A percentile compares a stretch with the other conserved stretches of the same genome.
Conservation (phyloP, 2,113 vertebrate genomes). For the Nothoprocta pentlandii region DNA sequence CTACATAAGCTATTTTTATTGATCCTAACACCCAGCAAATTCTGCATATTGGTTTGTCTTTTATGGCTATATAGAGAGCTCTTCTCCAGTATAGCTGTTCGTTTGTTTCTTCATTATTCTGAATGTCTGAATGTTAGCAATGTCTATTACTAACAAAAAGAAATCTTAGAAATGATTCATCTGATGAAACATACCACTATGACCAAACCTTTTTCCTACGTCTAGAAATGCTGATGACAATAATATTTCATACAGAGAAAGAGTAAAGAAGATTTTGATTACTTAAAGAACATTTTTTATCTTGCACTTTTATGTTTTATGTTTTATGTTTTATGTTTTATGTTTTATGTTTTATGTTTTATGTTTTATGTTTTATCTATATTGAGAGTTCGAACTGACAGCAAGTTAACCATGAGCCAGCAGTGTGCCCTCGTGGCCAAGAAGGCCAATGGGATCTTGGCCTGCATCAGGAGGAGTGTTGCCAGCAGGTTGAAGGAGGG, state of each 20-base stretch:
- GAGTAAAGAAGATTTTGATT: background rate
- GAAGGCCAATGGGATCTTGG: too few relatives aligned
- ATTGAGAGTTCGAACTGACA: too few relatives aligned
- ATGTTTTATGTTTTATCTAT: background rate
- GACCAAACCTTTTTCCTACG: background rate
- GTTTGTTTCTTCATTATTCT: background rate
- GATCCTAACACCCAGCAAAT: background rate
- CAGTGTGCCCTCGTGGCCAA: too few relatives aligned
- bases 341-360: too few relatives aligned
- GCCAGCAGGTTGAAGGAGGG: too few relatives aligned
- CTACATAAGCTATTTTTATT: background rate
- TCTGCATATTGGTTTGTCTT: background rate
- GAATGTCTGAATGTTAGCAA: fast-evolving
- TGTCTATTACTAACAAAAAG: background rate
- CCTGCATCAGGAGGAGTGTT: too few relatives aligned
- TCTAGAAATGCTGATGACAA: background rate
- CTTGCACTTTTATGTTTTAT: background rate
- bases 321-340: too few relatives aligned
- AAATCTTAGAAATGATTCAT: background rate
- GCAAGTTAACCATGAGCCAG: too few relatives aligned
- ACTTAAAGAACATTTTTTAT: background rate
- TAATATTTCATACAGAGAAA: background rate
- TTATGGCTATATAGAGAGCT: background rate
- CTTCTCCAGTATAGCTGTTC: background rate
- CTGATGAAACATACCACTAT: background rate